Conservation (phyloP, 2,797 vertebrate species). For the Lutjanus campechanus region DNA sequence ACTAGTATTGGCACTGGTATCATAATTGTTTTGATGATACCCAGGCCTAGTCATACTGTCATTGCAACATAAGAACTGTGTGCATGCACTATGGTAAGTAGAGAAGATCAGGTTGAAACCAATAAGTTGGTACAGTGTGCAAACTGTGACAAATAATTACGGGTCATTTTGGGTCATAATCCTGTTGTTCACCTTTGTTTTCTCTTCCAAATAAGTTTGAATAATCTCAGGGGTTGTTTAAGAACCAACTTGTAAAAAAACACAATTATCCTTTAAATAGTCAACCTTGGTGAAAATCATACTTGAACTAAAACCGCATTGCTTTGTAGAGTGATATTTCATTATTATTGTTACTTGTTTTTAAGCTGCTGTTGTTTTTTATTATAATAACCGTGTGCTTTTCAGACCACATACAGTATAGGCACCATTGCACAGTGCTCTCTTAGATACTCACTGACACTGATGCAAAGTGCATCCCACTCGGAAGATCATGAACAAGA, state of each 20-base stretch:
- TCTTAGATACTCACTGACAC: neutral
- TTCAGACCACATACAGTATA: neutral
- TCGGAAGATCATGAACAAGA: conserved; percentile 50
- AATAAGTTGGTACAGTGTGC: neutral
- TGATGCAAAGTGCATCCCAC: conserved; percentile 38
- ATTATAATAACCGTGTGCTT: neutral
- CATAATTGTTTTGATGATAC: no score
- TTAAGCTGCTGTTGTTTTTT: neutral
- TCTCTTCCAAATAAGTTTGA: neutral
- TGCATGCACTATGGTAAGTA: neutral
- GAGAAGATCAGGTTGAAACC: neutral
- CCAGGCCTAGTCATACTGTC: no score
- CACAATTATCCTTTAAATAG: neutral
- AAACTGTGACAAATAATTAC: neutral
- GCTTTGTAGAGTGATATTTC: neutral
- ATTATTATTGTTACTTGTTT: neutral
- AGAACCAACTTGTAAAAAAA: conserved; percentile 1
- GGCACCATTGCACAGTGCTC: neutral
- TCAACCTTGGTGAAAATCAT: neutral
- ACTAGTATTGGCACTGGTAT: no score
- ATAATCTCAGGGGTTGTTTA: conserved; percentile 2
- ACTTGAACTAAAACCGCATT: neutral
- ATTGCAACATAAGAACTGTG: neutral
- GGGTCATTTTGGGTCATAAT: neutral
- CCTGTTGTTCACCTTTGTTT: neutral